These are phyloP conservation scores for Drosophila tristis DNA, from an alignment of 1,140 invertebrate genomes.

Conservation along the genomic window DNA sequence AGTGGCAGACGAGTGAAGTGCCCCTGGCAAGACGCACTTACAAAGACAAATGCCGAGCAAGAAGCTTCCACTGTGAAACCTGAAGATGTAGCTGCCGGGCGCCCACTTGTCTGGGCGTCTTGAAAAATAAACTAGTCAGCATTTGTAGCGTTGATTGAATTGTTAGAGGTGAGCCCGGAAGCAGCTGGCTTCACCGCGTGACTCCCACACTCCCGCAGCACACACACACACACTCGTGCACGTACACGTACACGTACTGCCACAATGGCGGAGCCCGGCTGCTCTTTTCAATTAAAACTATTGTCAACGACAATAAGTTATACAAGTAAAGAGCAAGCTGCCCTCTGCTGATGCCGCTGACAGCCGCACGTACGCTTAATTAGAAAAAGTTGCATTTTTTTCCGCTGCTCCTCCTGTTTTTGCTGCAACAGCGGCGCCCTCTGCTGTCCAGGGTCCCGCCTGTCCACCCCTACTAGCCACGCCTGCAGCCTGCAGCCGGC, in stretches of 20 bases:
- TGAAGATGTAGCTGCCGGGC: slow-evolving; percentile 5
- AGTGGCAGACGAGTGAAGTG: slow-evolving; percentile 47
- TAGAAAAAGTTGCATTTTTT: slow-evolving; percentile 69
- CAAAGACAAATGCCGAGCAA: slow-evolving; percentile 57
- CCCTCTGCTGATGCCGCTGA: slow-evolving; percentile 67
- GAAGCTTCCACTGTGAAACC: slow-evolving; percentile 15
- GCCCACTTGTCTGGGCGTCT: slow-evolving; percentile 28
- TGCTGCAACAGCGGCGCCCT: background rate
- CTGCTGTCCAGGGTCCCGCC: background rate
- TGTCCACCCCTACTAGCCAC: slow-evolving; percentile 47
- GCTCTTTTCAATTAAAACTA: slow-evolving; percentile 80
- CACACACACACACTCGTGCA: slow-evolving; percentile 3
- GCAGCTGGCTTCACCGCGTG: slow-evolving; percentile 21
- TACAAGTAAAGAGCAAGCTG: slow-evolving; percentile 58
- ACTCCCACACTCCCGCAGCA: background rate
- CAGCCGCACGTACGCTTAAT: slow-evolving; percentile 80
- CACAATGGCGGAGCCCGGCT: background rate
- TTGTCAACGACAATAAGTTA: slow-evolving; percentile 80
- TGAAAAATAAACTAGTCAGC: slow-evolving; percentile 77
- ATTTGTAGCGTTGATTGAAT: slow-evolving; percentile 80
- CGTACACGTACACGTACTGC: slow-evolving; percentile 4
- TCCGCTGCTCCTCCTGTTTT: background rate
- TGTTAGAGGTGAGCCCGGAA: slow-evolving; percentile 65
- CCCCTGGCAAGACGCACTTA: slow-evolving; percentile 36
- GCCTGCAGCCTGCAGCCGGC: slow-evolving; percentile 23